A percentile compares a stretch with the other conserved stretches of the same genome.
phyloP scores from a whole-genome alignment of 2,113 vertebrate species.

The Tragelaphus strepsiceros region DNA sequence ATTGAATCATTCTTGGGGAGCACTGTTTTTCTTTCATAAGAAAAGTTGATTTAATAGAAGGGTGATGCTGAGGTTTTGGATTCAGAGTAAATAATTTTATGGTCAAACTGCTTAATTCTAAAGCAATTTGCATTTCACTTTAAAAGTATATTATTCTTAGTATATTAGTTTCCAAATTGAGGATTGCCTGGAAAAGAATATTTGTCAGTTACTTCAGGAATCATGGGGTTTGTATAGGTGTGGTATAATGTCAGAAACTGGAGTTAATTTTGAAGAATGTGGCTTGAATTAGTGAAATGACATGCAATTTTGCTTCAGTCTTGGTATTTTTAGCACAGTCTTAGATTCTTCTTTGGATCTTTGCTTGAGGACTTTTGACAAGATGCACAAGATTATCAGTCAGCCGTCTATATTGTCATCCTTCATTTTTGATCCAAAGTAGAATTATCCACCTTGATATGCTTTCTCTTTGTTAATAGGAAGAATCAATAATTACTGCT shows the following conservation, averaged over 20 bases:
- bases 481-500: not conserved
- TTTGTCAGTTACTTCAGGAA: not conserved
- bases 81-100: not conserved
- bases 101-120: not conserved
- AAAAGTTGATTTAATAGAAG: not conserved
- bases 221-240: not conserved
- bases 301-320: not conserved
- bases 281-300: constrained; percentile 2
- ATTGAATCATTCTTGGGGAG: not conserved
- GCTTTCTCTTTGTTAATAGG: not conserved
- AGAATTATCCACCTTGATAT: not conserved
- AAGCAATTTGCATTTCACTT: not conserved
- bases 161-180: not conserved
- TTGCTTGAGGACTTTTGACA: constrained; percentile 18
- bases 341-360: not conserved
- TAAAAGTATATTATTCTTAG: not conserved
- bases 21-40: not conserved
- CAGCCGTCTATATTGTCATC: not conserved
- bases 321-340: not conserved
- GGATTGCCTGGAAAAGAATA: not conserved
- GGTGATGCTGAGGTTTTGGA: not conserved
- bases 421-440: not conserved
- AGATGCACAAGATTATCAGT: not conserved
- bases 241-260: not conserved
- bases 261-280: not conserved